Evolutionary conservation across 1,140 invertebrate species (phyloP).

Genomic region (Oryctes rhinoceros): DNA sequence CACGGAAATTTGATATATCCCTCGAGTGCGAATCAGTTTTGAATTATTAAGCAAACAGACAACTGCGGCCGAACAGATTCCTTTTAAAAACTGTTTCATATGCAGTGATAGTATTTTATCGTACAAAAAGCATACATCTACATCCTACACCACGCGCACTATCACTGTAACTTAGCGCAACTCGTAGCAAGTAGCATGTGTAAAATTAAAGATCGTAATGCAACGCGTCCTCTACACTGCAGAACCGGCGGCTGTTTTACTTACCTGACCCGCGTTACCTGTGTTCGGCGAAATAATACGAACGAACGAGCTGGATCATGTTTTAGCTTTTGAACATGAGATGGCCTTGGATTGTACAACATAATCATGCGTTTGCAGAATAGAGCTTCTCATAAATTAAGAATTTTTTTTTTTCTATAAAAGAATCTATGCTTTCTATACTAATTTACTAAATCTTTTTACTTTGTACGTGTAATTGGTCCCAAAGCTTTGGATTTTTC

Average conservation of each 20-base stretch:
- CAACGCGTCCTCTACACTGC: neutral
- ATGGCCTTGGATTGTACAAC: neutral
- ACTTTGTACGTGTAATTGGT: no score
- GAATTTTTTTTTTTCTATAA: no score
- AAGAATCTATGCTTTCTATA: no score
- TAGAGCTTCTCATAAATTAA: no score
- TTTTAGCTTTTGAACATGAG: neutral
- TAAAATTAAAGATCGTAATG: slow-evolving; percentile 33
- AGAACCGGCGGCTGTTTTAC: neutral
- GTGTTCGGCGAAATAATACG: neutral
- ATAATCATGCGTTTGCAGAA: no score
- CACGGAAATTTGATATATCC: neutral
- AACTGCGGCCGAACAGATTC: neutral
- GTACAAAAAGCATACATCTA: slow-evolving; percentile 1
- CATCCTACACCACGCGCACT: slow-evolving; percentile 22
- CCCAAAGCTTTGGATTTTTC: no score
- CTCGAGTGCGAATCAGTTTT: neutral
- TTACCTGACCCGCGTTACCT: neutral
- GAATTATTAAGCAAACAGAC: neutral
- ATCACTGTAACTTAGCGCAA: slow-evolving; percentile 16
- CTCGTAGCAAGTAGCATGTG: slow-evolving; percentile 16
- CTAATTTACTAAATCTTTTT: no score
- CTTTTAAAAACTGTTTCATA: slow-evolving; percentile 13
- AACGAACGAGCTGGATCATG: neutral
- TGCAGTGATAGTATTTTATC: neutral